Evolutionary conservation across 92 coral and sea anemone genomes (phyloP), one percentile per base, ranked within the genome.

Genomic region (Meandrina meandrites): DNA sequence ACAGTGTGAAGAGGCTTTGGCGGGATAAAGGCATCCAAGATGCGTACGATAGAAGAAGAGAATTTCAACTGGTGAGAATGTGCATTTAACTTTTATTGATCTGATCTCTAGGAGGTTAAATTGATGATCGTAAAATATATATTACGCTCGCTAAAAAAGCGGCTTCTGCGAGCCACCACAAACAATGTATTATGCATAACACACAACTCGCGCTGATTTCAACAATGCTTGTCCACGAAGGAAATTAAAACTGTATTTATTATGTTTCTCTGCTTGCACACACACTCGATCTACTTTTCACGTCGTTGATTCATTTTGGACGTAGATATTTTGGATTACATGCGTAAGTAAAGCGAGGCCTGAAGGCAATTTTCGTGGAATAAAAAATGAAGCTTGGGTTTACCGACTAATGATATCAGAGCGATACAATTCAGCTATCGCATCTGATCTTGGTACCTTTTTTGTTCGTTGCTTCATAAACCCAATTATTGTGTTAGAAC

Each of bases 1-100:
- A 92, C 51, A 91, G 97, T 90, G 98, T 97, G 88, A 94, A 74
- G 60, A 89, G 89, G 66, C 91, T 97, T 19, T 97, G 99, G 99
- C 81, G 90, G 75, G 99, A 97, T 91, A 82, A 87, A 57, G 99
- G 99, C 81, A 97, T 97, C 91, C 94, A 93, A 80, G 90, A 91
- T 70, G 92, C 99, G 56, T 97, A 92, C 88, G 98, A 95, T 47
- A 89, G 99, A 92, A 89, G 99, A 51, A 90, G 99, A 86, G 99
- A 97, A 89, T 97, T 97, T 86, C 99, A 97, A 81, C 88, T 97
- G 99, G 99, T 97, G 89, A 24, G 99, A 45, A 56, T 47, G 82
- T 57, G 80, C 86, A 79, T 88, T 47, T 66, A 79, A 42, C 54
- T 16, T 34, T 68, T 42, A 32, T 50, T 53, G 67, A 67, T n/a